Evolutionary conservation across 2,113 vertebrate species (phyloP).

Genomic region (Heterocephalus glaber): DNA sequence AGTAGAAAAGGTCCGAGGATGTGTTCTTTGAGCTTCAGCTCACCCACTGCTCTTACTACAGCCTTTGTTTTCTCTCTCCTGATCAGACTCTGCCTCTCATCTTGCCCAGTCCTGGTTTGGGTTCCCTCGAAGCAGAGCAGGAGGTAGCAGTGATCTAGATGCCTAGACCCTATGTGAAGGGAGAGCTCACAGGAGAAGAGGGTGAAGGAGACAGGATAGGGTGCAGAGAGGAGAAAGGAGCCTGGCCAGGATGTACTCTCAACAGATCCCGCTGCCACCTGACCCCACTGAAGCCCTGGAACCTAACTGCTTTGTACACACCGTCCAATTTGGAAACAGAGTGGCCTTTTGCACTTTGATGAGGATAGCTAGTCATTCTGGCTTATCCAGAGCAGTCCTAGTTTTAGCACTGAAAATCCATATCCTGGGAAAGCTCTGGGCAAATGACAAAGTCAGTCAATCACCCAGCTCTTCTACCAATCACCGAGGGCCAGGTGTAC

Average conservation of each 20-base stretch:
- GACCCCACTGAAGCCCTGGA: background rate
- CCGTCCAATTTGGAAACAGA: background rate
- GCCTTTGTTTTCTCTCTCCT: background rate
- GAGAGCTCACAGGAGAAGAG: background rate
- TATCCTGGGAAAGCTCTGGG: background rate
- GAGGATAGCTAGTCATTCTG: background rate
- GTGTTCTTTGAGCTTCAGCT: background rate
- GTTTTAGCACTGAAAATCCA: background rate
- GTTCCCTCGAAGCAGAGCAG: background rate
- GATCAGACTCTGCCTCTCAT: background rate
- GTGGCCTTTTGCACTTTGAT: background rate
- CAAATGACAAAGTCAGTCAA: background rate
- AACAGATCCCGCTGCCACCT: background rate
- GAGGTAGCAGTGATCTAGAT: background rate
- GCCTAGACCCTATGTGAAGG: background rate
- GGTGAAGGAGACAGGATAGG: background rate
- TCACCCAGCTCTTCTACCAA: background rate
- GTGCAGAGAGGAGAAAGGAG: background rate
- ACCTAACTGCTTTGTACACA: background rate
- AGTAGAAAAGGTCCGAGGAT: background rate
- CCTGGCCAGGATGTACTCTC: background rate
- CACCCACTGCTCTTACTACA: accelerated
- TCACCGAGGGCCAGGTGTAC: background rate
- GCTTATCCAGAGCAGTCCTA: background rate
- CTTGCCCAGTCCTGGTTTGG: background rate